phyloP scores from a whole-genome alignment of 2,797 vertebrate genomes.

The Microctenopoma stevenorrisi region DNA sequence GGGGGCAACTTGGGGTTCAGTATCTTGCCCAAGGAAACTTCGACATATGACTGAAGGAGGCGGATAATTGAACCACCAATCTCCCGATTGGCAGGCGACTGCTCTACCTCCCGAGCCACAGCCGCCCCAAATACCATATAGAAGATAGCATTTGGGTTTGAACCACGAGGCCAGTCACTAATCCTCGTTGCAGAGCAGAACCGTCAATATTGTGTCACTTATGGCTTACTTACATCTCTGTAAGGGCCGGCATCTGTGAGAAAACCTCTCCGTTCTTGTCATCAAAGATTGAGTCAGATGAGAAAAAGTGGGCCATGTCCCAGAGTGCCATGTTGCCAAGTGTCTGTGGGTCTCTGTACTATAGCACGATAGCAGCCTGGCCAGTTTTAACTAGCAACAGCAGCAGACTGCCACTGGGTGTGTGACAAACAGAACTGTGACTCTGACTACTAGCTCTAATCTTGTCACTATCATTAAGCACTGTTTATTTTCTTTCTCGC shows the following conservation, averaged over 20 bases:
- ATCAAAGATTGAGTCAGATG: constrained; percentile 40
- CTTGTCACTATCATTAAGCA: constrained; percentile 58
- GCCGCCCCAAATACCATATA: not conserved
- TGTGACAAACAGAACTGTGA: constrained; percentile 47
- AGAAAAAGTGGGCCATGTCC: constrained; percentile 41
- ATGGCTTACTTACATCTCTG: constrained; percentile 28
- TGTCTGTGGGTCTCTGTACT: constrained; percentile 44
- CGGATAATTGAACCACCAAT: no score
- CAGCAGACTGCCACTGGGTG: constrained; percentile 31
- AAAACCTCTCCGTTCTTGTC: constrained; percentile 40
- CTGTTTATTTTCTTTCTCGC: constrained; percentile 48
- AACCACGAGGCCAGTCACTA: constrained; percentile 12
- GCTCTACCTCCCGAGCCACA: no score
- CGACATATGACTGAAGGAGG: no score
- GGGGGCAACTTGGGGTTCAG: no score
- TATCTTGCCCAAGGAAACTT: no score
- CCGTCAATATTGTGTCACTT: constrained; percentile 31
- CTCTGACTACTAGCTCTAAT: constrained; percentile 49
- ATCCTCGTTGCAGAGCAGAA: constrained; percentile 21
- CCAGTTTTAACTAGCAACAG: constrained; percentile 55
- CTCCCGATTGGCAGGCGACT: no score
- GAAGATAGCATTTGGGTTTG: not conserved
- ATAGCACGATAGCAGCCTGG: constrained; percentile 50
- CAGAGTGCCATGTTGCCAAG: constrained; percentile 14
- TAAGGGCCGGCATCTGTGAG: constrained; percentile 36